Evolutionary conservation across 2,888 invertebrate genomes (phyloP).

Genomic region (Nomada lathburiana): DNA sequence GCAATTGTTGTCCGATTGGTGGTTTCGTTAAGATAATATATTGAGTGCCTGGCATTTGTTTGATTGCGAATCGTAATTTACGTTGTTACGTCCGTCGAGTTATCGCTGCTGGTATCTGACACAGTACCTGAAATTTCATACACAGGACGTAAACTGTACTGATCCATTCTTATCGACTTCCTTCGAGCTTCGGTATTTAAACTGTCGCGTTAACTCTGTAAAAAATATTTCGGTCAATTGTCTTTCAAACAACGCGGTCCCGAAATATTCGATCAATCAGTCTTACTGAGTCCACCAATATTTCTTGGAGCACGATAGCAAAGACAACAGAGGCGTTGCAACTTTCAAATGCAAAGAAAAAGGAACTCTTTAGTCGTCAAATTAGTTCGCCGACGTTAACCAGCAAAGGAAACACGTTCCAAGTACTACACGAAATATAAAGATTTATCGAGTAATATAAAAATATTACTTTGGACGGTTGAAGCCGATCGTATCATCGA

Average conservation of each 20-base stretch:
- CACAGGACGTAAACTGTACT: no score
- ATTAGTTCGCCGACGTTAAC: no score
- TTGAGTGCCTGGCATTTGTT: neutral
- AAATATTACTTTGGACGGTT: neutral
- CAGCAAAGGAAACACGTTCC: no score
- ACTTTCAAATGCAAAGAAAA: no score
- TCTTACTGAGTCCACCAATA: no score
- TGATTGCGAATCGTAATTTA: no score
- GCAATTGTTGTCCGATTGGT: neutral
- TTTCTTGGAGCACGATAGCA: no score
- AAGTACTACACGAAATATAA: no score
- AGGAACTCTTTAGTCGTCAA: no score
- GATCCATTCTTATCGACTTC: constrained; percentile 26
- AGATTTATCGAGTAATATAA: neutral
- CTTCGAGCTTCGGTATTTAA: neutral
- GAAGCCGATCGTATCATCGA: neutral
- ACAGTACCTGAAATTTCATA: constrained; percentile 16
- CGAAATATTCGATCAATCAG: no score
- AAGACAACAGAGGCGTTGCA: no score
- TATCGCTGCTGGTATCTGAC: neutral
- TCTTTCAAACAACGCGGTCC: neutral
- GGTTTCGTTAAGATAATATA: neutral
- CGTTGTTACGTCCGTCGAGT: no score
- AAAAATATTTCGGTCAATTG: neutral
- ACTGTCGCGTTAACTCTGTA: neutral